Evolutionary conservation across 1,140 invertebrate genomes (phyloP), one percentile per base, ranked within the genome.

Genomic region (Drosophila micromelanica): DNA sequence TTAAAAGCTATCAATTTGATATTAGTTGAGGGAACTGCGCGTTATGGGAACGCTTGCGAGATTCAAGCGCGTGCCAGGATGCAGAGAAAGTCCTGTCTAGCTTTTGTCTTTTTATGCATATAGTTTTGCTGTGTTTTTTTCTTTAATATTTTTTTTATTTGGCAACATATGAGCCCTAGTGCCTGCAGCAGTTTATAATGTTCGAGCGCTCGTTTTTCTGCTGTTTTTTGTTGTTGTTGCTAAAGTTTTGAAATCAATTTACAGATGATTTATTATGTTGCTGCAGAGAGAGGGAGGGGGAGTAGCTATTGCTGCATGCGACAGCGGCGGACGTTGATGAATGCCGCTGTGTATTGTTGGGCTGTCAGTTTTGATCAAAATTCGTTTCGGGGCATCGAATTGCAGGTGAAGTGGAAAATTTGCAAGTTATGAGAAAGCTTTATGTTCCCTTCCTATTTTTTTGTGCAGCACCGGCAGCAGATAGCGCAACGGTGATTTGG

Each of bases 1-100:
- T 89, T 89, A 89, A 89, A 89, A 89, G 84, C 84, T 90, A 89
- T 89, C 84, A 89, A 89, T 89, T 89, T 85, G 85, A 90, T 89
- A 89, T 89, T 89, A 89, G 85, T 73, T 90, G 43, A 51, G 84
- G 85, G 82, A 86, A 80, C 63, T 27, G 38, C 46, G 62, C 77
- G 70, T 52, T 74, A 37, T 63, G 78, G 78, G 65, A 48, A 62
- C 61, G 49, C 45, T 59, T 71, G 45, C 51, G 40, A 72, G 54
- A 72, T 73, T 73, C 63, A 42, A 69, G 46, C 76, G 80, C 80
- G 76, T 79, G 80, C 61, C 80, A 76, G 60, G 54, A 69, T 84
- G 80, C 80, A 82, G 61, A 35, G 17, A 62, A 79, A 63, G 23
- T 68, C 8, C 55, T 67, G 27, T 6, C 59, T 15, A 67, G 32